phyloP scores from a whole-genome alignment of 2,888 invertebrate genomes.

The Chromoteleia sp. region DNA sequence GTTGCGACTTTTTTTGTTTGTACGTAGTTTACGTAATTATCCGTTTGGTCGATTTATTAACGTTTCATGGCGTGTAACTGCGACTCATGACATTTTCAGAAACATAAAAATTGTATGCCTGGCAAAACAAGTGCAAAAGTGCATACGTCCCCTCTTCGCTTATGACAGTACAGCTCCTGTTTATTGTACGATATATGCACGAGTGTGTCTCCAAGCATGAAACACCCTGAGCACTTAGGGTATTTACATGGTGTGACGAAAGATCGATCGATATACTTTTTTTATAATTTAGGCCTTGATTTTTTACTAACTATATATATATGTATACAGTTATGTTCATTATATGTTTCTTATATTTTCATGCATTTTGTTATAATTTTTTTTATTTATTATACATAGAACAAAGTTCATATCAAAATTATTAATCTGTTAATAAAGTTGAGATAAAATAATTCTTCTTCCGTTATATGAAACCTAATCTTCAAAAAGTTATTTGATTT shows the following conservation, averaged over 20 bases:
- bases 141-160: constrained; percentile 52
- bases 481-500: too few species aligned
- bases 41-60: constrained; percentile 50
- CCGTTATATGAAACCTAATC: too few species aligned
- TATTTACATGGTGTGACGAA: constrained; percentile 67
- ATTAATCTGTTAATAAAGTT: too few species aligned
- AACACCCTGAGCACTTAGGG: constrained; percentile 61
- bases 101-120: constrained; percentile 65
- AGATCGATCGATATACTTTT: constrained; percentile 60
- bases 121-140: constrained; percentile 59
- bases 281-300: constrained; percentile 43
- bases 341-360: too few species aligned
- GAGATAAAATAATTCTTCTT: too few species aligned
- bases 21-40: constrained; percentile 36
- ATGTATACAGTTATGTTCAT: too few species aligned
- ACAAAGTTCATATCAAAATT: too few species aligned
- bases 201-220: constrained; percentile 66
- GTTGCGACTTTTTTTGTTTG: constrained; percentile 8
- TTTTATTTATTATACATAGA: too few species aligned
- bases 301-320: too few species aligned
- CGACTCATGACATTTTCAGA: constrained; percentile 63
- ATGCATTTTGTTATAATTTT: too few species aligned
- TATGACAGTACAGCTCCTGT: constrained; percentile 51
- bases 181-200: constrained; percentile 65
- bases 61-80: constrained; percentile 37